phyloP scores from a whole-genome alignment of 2,888 invertebrate genomes.

The Chorisops tibialis region DNA sequence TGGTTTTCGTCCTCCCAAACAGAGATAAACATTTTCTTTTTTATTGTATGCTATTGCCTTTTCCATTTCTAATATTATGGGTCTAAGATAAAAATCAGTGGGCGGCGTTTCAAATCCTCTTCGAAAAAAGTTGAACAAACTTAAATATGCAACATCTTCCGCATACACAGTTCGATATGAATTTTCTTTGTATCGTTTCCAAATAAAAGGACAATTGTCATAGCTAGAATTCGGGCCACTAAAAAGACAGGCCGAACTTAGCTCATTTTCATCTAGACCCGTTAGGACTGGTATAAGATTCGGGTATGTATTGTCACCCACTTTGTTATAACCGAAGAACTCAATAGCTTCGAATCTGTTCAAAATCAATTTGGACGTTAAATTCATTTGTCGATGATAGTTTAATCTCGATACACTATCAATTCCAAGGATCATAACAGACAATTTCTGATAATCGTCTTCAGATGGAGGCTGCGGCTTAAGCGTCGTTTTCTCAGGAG shows the following conservation, averaged over 20 bases:
- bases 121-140: conserved; percentile 76
- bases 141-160: conserved; percentile 77
- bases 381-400: conserved; percentile 79
- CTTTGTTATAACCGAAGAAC: conserved; percentile 86
- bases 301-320: conserved; percentile 91
- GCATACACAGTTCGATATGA: conserved; percentile 77
- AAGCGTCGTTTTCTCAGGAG: conserved; percentile 52
- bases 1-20: conserved; percentile 67
- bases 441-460: conserved; percentile 47
- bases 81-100: conserved; percentile 80
- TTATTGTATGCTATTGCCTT: conserved; percentile 61
- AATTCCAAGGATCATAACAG: conserved; percentile 76
- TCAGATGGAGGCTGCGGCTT: neutral
- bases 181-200: conserved; percentile 71
- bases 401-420: conserved; percentile 84
- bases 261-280: conserved; percentile 65
- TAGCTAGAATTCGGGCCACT: conserved; percentile 57
- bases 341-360: conserved; percentile 65
- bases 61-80: conserved; percentile 69
- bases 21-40: conserved; percentile 63
- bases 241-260: conserved; percentile 64
- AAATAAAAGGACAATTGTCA: conserved; percentile 79
- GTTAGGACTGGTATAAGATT: conserved; percentile 79
- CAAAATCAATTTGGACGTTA: conserved; percentile 60
- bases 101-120: conserved; percentile 75